A percentile compares a stretch with the other conserved stretches of the same genome.
Evolutionary conservation across 2,113 vertebrate genomes (phyloP).

Genomic region (Balaeniceps rex): DNA sequence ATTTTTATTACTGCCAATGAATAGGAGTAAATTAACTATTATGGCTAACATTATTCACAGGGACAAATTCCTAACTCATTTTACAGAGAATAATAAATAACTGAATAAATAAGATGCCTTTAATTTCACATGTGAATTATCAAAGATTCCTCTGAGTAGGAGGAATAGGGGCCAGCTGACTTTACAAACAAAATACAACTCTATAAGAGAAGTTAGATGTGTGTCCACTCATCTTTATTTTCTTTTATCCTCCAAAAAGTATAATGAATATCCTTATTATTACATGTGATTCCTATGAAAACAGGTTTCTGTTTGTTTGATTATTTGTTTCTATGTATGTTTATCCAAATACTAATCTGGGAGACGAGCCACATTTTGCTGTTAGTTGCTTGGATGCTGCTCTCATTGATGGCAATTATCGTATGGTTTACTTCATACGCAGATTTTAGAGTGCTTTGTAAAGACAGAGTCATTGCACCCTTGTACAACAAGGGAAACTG

Average conservation of each 20-base stretch:
- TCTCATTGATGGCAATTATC: background rate
- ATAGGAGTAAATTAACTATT: conserved; percentile 85
- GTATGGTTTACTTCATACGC: background rate
- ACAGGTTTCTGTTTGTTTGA: background rate
- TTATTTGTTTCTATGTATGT: background rate
- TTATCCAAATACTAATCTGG: conserved; percentile 22
- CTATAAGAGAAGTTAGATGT: conserved; percentile 6
- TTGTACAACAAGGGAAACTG: background rate
- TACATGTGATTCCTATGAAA: background rate
- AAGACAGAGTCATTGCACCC: background rate
- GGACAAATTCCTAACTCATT: conserved; percentile 82
- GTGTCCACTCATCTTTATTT: conserved; percentile 2
- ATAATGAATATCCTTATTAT: background rate
- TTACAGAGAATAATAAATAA: conserved; percentile 82
- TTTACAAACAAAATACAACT: conserved; percentile 57
- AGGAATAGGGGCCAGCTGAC: conserved; percentile 12
- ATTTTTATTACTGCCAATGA: conserved; percentile 84
- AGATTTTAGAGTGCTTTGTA: background rate
- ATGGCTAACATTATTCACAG: conserved; percentile 79
- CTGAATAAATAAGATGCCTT: conserved; percentile 79
- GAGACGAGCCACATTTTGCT: conserved; percentile 9
- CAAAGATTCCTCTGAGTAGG: conserved; percentile 67
- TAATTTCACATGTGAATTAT: conserved; percentile 80
- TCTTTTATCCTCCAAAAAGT: background rate
- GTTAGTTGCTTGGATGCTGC: conserved; percentile 3